Conservation (phyloP, 2,888 invertebrate genomes). For the Lasioglossum vierecki region DNA sequence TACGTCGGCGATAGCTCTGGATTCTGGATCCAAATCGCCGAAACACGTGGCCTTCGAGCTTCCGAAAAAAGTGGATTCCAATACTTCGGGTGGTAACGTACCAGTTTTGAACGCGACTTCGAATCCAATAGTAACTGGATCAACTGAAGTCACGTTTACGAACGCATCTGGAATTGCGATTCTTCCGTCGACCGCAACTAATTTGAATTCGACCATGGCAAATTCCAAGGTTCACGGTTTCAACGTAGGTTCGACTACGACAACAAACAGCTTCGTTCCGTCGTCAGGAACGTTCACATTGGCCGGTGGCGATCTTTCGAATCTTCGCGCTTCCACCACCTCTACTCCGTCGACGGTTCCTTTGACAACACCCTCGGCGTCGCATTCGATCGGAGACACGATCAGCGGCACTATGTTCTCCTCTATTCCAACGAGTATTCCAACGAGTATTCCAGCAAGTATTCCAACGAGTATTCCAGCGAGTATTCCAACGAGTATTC, state of each 20-base stretch:
- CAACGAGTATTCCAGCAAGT: background rate
- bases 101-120: background rate
- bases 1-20: constrained; percentile 77
- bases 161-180: background rate
- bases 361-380: background rate
- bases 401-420: background rate
- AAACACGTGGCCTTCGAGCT: constrained; percentile 78
- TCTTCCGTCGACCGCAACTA: background rate
- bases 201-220: background rate
- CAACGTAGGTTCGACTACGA: background rate
- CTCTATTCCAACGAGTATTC: background rate
- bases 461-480: background rate
- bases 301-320: background rate
- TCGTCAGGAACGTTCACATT: constrained; percentile 24
- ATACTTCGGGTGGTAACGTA: background rate
- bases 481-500: background rate
- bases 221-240: background rate
- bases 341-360: background rate
- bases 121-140: background rate
- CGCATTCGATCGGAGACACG: background rate
- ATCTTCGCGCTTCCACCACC: background rate
- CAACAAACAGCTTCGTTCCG: background rate
- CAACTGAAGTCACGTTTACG: background rate
- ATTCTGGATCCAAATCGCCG: constrained; percentile 66
- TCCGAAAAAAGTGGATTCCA: constrained; percentile 50